These are phyloP conservation scores for Motacilla tschutschensis DNA, from an alignment of 2,113 vertebrate species.

Conservation along the genomic window DNA sequence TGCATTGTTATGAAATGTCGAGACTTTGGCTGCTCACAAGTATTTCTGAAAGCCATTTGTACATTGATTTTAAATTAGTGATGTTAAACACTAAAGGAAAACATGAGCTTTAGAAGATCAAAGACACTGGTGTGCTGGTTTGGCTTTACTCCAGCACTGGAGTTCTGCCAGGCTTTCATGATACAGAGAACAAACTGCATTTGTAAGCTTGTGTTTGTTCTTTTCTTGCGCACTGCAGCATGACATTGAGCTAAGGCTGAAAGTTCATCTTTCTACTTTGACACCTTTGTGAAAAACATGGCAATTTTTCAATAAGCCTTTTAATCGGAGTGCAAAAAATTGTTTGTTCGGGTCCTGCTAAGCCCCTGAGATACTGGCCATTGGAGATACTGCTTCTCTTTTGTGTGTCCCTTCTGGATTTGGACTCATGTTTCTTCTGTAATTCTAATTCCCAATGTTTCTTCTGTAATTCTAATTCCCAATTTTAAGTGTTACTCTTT, in stretches of 20 bases:
- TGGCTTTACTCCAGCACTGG: not conserved
- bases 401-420: not conserved
- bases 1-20: not conserved
- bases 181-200: not conserved
- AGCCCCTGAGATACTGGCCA: not conserved
- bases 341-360: not conserved
- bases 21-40: not conserved
- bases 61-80: not conserved
- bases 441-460: not conserved
- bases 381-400: not conserved
- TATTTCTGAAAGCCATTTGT: not conserved
- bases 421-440: not conserved
- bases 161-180: not conserved
- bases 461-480: not conserved
- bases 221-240: not conserved
- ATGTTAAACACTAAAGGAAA: not conserved
- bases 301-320: not conserved
- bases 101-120: not conserved
- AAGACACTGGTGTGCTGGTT: not conserved
- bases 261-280: constrained; percentile 10
- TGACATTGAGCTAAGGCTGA: not conserved
- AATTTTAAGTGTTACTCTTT: not conserved
- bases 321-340: not conserved
- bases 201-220: not conserved
- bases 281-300: not conserved